Base-by-base conservation (phyloP, 2,888 invertebrate species). In the Schizaphis graminum region DNA sequence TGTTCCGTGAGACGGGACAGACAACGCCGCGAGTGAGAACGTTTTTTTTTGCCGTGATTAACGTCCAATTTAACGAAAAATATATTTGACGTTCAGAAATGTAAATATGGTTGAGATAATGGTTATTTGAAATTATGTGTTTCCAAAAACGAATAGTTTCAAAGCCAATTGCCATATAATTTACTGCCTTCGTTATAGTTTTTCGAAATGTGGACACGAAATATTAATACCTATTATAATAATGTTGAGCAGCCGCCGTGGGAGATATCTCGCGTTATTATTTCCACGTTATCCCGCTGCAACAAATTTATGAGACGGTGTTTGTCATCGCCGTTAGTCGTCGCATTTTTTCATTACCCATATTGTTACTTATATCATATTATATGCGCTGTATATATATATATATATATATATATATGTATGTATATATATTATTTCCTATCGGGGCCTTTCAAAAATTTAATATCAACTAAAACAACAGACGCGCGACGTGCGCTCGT, bases 381-480 rank as follows among this genome's bases (percentile, higher is more conserved):
- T 13, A 10, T 67, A 26, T 57, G 26, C 57, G 7, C 26, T 57
- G 26, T 57, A 57, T 57, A 56, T 56, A 49, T 49, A 13, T 77
- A 35, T 77, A n/a, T n/a, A n/a, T n/a, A n/a, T n/a, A n/a, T n/a
- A n/a, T n/a, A n/a, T n/a, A n/a, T n/a, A n/a, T n/a, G n/a, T n/a
- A n/a, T n/a, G n/a, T n/a, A n/a, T n/a, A n/a, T 49, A 13, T 77
- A 35, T 77, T 21, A 35, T 35, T 77, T 86, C 5, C 28, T 47
- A 28, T 44, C 86, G 49, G 7, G 44, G 86, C 49, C n/a, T n/a
- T 86, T 84, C 67, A 35, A 77, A 91, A 91, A 56, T 56, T 28
- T 84, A 53, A 53, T 91, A 57, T 47, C 85, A 24, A 86, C 44
- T 44, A 11, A 56, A 92, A 92, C 44, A 91, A 86, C 91, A 92